These are phyloP conservation scores for Neelides sp. DNA, from an alignment of 1,140 invertebrate genomes.

Conservation along the genomic window DNA sequence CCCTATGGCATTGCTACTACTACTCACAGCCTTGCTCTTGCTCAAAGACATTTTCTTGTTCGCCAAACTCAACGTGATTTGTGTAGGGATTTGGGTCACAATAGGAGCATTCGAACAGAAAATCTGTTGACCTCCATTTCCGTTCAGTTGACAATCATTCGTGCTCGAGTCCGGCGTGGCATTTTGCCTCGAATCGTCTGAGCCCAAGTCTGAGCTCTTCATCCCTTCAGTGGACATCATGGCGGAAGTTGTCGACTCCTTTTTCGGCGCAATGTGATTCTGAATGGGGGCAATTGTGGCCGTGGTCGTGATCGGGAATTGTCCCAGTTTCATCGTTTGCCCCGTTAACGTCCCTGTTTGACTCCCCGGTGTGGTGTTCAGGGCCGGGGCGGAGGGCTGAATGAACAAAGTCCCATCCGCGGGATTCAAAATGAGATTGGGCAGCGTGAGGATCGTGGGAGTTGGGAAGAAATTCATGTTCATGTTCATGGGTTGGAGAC, in stretches of 20 bases:
- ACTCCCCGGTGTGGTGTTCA: constrained; percentile 10
- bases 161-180: constrained; percentile 31
- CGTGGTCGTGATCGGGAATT: constrained; percentile 14
- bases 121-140: neutral
- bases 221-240: constrained; percentile 5
- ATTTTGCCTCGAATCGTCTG: constrained; percentile 27
- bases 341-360: constrained; percentile 11
- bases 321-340: constrained; percentile 4
- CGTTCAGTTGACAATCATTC: constrained; percentile 22
- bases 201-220: constrained; percentile 9
- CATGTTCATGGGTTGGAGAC: constrained; percentile 30
- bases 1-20: constrained; percentile 18
- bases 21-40: constrained; percentile 28
- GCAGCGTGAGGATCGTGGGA: constrained; percentile 27
- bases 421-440: constrained; percentile 30
- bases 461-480: constrained; percentile 30
- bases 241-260: constrained; percentile 15
- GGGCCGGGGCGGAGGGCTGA: constrained; percentile 19
- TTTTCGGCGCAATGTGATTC: constrained; percentile 26
- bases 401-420: constrained; percentile 30
- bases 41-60: constrained; percentile 17
- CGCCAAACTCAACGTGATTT: constrained; percentile 15
- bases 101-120: no score
- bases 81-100: neutral
- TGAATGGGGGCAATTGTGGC: constrained; percentile 3